These are phyloP conservation scores for Andrena haemorrhoa DNA, from an alignment of 2,888 invertebrate species.

Conservation along the genomic window DNA sequence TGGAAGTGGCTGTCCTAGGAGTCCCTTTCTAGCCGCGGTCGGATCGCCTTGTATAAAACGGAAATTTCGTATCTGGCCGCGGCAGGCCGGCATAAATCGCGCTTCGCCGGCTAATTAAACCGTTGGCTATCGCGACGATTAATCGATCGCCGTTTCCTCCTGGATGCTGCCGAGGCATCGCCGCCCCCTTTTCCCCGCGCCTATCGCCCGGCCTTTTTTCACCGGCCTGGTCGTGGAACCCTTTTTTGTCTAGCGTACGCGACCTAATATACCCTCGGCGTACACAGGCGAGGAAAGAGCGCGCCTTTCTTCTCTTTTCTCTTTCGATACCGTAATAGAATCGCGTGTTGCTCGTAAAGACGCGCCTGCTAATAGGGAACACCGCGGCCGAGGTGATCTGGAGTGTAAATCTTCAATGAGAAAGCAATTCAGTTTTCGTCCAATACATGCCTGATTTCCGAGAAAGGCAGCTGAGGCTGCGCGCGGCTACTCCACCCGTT, in stretches of 20 bases:
- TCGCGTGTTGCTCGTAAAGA: constrained; percentile 27
- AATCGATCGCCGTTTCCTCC: constrained; percentile 77
- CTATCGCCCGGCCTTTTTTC: constrained; percentile 39
- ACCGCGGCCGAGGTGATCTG: not conserved
- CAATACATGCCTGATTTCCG: not conserved
- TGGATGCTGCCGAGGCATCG: constrained; percentile 59
- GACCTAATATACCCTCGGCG: constrained; percentile 25
- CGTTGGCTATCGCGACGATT: constrained; percentile 80
- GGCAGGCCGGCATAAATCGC: constrained; percentile 70
- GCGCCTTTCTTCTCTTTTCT: constrained; percentile 1
- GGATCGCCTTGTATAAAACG: constrained; percentile 57
- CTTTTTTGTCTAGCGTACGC: constrained; percentile 25
- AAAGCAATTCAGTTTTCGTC: not conserved
- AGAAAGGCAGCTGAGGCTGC: not conserved
- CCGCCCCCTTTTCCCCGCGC: constrained; percentile 28
- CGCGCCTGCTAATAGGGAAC: constrained; percentile 24
- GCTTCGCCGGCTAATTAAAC: constrained; percentile 78
- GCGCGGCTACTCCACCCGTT: not conserved
- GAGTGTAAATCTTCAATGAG: constrained; percentile 14
- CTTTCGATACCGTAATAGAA: constrained; percentile 13
- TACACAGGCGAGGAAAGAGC: not conserved
- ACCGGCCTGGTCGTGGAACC: constrained; percentile 8
- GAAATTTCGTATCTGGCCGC: constrained; percentile 71
- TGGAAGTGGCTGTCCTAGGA: constrained; percentile 40
- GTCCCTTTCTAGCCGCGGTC: constrained; percentile 34